Base-by-base conservation (phyloP, 2,797 vertebrate species). In the Selene dorsalis region DNA sequence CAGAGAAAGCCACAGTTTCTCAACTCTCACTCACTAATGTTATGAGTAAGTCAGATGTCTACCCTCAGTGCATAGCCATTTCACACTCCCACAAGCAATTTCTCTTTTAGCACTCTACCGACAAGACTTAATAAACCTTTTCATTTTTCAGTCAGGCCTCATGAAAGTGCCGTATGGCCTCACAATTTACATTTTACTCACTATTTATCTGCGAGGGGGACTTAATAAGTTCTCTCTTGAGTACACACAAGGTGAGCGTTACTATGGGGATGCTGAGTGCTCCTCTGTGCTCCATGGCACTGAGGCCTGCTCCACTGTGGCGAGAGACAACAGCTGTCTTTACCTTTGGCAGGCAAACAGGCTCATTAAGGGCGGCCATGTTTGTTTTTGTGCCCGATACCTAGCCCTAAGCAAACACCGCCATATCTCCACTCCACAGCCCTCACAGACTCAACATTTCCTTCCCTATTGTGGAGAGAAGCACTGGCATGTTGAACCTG, bases 281-380 rank as follows among this genome's bases (percentile, higher is more conserved):
- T 87, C 69, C 83, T 73, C 84, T 80, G 73, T 77, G 77, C 83
- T 88, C 84, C 2, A 35, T 76, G 79, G 80, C 79, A 79, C 87
- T 38, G 70, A 76, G 82, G 85, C 82, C 86, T 75, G 88, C 80
- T 91, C 89, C 91, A 92, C 93, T 92, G 93, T 93, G 90, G 88
- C 68, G 73, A 90, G 85, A 90, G 88, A 90, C 93, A 94, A 92
- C 94, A 94, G 94, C 94, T 94, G 93, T 94, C 93, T 94, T 94
- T 94, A 94, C 94, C 92, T 94, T 94, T 93, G 92, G 93, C 93
- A 93, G 93, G 90, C 90, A 95, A 94, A 94, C 93, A 94, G 91
- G 85, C 92, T 94, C 92, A 94, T 94, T 94, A 94, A 93, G 89
- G 84, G 91, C 78, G 22, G 89, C 91, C 93, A 92, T 94, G 93